phyloP scores from a whole-genome alignment of 2,888 invertebrate genomes.

The Drosophila affinis region DNA sequence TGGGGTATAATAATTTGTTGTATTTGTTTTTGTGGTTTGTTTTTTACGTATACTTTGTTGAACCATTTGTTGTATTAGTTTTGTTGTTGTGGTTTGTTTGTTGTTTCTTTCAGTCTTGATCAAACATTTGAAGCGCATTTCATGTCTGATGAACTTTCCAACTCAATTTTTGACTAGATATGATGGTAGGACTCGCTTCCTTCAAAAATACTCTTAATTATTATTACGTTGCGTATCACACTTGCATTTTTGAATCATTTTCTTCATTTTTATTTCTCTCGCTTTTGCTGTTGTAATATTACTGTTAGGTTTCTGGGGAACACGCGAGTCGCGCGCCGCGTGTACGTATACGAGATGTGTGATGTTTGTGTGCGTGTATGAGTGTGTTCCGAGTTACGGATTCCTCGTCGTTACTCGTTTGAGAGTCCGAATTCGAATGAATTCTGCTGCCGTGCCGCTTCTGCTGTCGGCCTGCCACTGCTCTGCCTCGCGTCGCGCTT shows the following conservation, averaged over 20 bases:
- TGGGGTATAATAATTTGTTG: slow-evolving; percentile 50
- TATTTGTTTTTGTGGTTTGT: slow-evolving; percentile 47
- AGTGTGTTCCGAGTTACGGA: slow-evolving; percentile 68
- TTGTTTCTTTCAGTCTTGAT: slow-evolving; percentile 76
- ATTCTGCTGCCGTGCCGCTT: slow-evolving; percentile 55
- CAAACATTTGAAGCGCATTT: slow-evolving; percentile 61
- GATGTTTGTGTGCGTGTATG: slow-evolving; percentile 46
- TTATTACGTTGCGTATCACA: slow-evolving; percentile 59
- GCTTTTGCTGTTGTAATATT: slow-evolving; percentile 27
- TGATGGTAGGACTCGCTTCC: slow-evolving; percentile 57
- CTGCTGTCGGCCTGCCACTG: slow-evolving; percentile 34
- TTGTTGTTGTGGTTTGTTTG: slow-evolving; percentile 52
- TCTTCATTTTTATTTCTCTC: slow-evolving; percentile 6
- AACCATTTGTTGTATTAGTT: slow-evolving; percentile 69
- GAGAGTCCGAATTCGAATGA: slow-evolving; percentile 83
- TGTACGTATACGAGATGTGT: slow-evolving; percentile 4
- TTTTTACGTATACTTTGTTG: slow-evolving; percentile 83
- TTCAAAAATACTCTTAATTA: slow-evolving; percentile 29
- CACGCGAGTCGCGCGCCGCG: slow-evolving; percentile 66
- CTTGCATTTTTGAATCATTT: slow-evolving; percentile 37
- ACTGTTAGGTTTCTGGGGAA: slow-evolving; percentile 30
- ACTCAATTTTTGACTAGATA: slow-evolving; percentile 79
- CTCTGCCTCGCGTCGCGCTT: slow-evolving; percentile 48
- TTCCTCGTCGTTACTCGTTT: slow-evolving; percentile 81
- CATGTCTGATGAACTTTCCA: slow-evolving; percentile 47